Conservation (phyloP, 2,797 vertebrate genomes). For the Myotis daubentonii region DNA sequence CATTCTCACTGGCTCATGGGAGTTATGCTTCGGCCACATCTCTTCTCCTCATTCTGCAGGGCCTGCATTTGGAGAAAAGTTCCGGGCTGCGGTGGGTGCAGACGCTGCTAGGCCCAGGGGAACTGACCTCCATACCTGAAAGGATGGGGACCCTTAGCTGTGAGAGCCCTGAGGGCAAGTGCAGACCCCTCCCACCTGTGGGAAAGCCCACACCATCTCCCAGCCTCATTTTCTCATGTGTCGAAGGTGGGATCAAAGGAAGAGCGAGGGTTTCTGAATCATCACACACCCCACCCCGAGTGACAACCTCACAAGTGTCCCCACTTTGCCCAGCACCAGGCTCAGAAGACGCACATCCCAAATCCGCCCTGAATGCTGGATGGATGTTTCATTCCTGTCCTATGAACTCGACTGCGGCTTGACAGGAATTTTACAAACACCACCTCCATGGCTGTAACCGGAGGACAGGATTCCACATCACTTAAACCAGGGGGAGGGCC, state of each 20-base stretch:
- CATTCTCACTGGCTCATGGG: not conserved
- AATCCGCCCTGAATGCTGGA: fast-evolving
- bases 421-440: not conserved
- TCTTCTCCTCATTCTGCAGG: fast-evolving
- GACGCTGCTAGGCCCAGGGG: too few relatives aligned
- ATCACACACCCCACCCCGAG: fast-evolving
- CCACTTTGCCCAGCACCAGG: not conserved
- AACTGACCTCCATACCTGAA: fast-evolving
- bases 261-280: fast-evolving
- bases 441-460: not conserved
- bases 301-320: fast-evolving
- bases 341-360: fast-evolving
- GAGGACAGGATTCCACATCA: not conserved
- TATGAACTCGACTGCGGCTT: slow-evolving; percentile 50
- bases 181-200: not conserved
- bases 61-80: not conserved
- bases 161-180: not conserved
- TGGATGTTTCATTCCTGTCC: not conserved
- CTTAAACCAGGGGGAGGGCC: not conserved
- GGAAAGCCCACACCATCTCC: fast-evolving
- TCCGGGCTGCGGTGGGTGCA: fast-evolving
- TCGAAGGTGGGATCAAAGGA: not conserved
- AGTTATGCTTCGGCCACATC: fast-evolving
- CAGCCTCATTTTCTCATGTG: fast-evolving
- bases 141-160: fast-evolving